phyloP scores from a whole-genome alignment of 1,140 invertebrate species.

The Trichonephila clavipes region DNA sequence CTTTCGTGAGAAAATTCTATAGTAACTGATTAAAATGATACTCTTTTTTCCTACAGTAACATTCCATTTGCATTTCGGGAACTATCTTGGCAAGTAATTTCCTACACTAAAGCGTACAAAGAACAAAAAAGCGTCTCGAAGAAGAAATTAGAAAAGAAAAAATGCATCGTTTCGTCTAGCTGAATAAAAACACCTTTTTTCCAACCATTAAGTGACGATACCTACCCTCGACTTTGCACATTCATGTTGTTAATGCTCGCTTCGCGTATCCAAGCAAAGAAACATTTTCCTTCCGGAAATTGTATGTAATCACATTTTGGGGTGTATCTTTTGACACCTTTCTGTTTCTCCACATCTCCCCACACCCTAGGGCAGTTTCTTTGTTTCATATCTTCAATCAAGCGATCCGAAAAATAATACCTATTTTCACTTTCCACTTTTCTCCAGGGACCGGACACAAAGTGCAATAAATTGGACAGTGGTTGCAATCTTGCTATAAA shows the following conservation, averaged over 20 bases:
- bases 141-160: conserved; percentile 28
- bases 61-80: conserved; percentile 24
- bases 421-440: conserved; percentile 72
- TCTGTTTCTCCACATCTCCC: conserved; percentile 65
- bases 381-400: conserved; percentile 73
- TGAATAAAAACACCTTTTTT: conserved; percentile 49
- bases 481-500: conserved; percentile 51
- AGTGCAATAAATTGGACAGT: conserved; percentile 60
- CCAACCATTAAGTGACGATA: conserved; percentile 41
- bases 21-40: background rate
- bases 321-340: conserved; percentile 73
- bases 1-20: background rate
- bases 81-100: conserved; percentile 3
- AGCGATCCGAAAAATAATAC: conserved; percentile 74
- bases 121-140: background rate
- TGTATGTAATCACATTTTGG: conserved; percentile 74
- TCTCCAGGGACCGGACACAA: conserved; percentile 49
- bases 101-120: background rate
- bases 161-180: conserved; percentile 12
- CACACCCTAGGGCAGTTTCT: conserved; percentile 61
- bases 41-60: background rate
- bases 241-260: conserved; percentile 62
- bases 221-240: conserved; percentile 33
- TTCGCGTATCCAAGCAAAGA: conserved; percentile 37
- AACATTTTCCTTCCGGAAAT: conserved; percentile 64